Conservation (phyloP, 2,113 vertebrate genomes). For the Plectropomus leopardus region DNA sequence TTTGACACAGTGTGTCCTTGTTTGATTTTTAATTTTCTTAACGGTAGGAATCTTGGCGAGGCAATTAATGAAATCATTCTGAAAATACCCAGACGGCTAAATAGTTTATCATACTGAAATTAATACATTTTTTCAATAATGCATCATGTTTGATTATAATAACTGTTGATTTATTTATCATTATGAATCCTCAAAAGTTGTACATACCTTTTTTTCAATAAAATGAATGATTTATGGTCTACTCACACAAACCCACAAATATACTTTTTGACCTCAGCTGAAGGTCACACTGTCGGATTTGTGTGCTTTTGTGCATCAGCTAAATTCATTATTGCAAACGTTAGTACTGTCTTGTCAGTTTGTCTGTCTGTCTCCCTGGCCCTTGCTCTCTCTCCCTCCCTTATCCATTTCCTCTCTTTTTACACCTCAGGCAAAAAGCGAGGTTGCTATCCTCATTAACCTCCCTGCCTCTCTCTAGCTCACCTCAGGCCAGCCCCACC, state of each 20-base stretch:
- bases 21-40: constrained; percentile 64
- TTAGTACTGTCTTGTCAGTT: constrained; percentile 34
- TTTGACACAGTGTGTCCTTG: constrained; percentile 31
- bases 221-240: neutral
- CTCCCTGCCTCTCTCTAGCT: constrained; percentile 69
- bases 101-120: constrained; percentile 30
- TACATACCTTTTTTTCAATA: neutral
- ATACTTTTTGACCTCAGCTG: constrained; percentile 20
- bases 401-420: constrained; percentile 62
- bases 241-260: neutral
- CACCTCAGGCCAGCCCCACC: constrained; percentile 72
- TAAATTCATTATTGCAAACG: constrained; percentile 46
- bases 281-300: constrained; percentile 14
- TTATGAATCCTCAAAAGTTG: neutral
- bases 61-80: constrained; percentile 34
- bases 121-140: constrained; percentile 8
- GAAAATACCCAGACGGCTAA: constrained; percentile 24
- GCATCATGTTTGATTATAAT: neutral
- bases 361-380: constrained; percentile 34
- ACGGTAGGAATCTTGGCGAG: constrained; percentile 39
- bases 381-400: constrained; percentile 31
- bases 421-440: constrained; percentile 74
- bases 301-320: constrained; percentile 37
- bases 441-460: constrained; percentile 84
- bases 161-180: constrained; percentile 2